phyloP scores from a whole-genome alignment of 2,888 invertebrate genomes.

The Drosophila mettleri region DNA sequence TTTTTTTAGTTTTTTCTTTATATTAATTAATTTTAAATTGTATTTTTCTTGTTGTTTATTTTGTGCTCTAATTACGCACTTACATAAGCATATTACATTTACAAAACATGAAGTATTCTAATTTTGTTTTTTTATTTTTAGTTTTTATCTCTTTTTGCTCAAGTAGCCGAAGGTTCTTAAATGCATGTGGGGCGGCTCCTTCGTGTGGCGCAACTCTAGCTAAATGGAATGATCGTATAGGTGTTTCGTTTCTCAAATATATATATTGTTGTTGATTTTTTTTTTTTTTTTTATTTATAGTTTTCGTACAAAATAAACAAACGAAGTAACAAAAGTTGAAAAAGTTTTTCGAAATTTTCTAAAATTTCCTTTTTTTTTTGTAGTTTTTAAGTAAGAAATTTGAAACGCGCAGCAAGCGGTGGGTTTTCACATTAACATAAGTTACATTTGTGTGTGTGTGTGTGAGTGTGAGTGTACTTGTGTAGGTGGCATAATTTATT shows the following conservation, averaged over 20 bases:
- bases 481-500: constrained; percentile 27
- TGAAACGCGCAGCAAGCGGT: constrained; percentile 77
- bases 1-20: constrained; percentile 22
- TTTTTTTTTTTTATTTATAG: constrained; percentile 15
- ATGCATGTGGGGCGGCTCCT: constrained; percentile 66
- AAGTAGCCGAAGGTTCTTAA: constrained; percentile 72
- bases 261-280: too few species aligned
- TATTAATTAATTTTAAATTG: constrained; percentile 40
- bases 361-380: not conserved
- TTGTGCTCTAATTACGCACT: constrained; percentile 27
- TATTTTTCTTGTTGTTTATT: constrained; percentile 31
- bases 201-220: constrained; percentile 63
- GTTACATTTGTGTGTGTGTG: constrained; percentile 27
- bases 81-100: constrained; percentile 48
- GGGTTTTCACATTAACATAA: constrained; percentile 65
- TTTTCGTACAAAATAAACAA: constrained; percentile 44
- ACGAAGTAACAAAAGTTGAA: not conserved
- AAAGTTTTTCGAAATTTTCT: not conserved
- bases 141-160: constrained; percentile 29
- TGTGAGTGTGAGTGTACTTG: constrained; percentile 6
- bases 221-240: constrained; percentile 81
- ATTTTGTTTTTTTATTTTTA: constrained; percentile 1
- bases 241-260: constrained; percentile 53
- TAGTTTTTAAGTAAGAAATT: constrained; percentile 48
- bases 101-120: constrained; percentile 39